Conservation (phyloP, 2,113 vertebrate genomes). For the Sorex fumeus region DNA sequence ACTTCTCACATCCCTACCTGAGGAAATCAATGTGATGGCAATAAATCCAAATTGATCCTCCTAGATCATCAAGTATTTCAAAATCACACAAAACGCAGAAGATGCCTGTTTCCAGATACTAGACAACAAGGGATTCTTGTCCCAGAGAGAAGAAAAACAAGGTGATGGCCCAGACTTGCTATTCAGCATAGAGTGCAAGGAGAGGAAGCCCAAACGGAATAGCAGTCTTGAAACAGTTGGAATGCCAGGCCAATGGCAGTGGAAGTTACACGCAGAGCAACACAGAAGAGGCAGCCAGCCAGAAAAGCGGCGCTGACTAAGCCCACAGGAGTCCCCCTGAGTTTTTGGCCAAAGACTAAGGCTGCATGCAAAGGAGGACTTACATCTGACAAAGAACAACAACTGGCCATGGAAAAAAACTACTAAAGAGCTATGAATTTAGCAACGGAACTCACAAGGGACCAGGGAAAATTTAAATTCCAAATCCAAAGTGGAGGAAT, state of each 20-base stretch:
- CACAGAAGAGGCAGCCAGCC: not conserved
- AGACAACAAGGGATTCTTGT: not conserved
- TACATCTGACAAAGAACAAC: not conserved
- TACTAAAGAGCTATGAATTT: not conserved
- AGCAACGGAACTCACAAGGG: not conserved
- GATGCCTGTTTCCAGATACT: conserved; percentile 2
- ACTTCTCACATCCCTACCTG: not conserved
- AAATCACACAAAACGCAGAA: conserved; percentile 49
- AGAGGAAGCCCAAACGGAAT: not conserved
- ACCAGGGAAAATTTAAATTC: not conserved
- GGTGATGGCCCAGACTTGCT: not conserved
- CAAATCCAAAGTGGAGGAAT: not conserved
- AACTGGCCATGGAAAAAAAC: not conserved
- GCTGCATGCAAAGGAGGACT: not conserved
- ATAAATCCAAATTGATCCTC: not conserved
- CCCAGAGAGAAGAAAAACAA: conserved; percentile 9
- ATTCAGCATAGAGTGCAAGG: not conserved
- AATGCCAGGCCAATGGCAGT: not conserved
- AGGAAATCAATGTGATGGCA: not conserved
- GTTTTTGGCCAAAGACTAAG: not conserved
- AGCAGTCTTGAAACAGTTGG: not conserved
- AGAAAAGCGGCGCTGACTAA: not conserved
- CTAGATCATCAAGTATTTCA: conserved; percentile 9
- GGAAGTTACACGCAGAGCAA: too few relatives aligned
- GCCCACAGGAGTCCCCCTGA: not conserved